Percentiles rank a stretch among this genome's conserved stretches.
These are phyloP conservation scores for Neuroterus valhalla DNA, from an alignment of 1,140 invertebrate species.

Conservation along the genomic window DNA sequence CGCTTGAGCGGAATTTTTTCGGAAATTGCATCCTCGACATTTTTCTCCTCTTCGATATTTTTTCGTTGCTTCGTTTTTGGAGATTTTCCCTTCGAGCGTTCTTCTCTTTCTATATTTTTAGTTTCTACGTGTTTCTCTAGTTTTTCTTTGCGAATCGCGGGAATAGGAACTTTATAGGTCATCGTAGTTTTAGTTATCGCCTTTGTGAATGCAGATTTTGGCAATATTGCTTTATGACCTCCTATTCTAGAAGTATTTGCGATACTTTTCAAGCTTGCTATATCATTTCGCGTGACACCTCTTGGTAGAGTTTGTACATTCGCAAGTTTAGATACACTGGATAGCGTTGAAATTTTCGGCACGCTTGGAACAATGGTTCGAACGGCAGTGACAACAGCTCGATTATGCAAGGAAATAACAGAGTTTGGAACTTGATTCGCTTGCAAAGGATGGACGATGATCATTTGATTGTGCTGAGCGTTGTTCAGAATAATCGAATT, in stretches of 20 bases:
- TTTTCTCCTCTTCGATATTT: conserved; percentile 45
- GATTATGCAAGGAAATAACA: conserved; percentile 66
- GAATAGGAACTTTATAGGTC: conserved; percentile 83
- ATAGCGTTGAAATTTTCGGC: conserved; percentile 53
- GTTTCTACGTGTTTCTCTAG: conserved; percentile 65
- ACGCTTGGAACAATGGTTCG: conserved; percentile 61
- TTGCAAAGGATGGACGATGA: conserved; percentile 69
- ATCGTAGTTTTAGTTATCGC: conserved; percentile 79
- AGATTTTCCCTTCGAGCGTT: background rate
- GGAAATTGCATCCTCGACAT: background rate
- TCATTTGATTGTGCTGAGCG: conserved; percentile 70
- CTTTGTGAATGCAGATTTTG: conserved; percentile 70
- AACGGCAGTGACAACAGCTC: conserved; percentile 64
- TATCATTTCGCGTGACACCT: background rate
- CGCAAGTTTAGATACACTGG: background rate
- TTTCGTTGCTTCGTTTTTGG: conserved; percentile 52
- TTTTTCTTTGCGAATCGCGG: conserved; percentile 76
- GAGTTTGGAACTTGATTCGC: conserved; percentile 64
- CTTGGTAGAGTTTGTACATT: conserved; percentile 7
- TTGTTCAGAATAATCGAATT: conserved; percentile 70
- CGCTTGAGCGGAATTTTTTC: conserved; percentile 51
- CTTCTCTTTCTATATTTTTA: conserved; percentile 67
- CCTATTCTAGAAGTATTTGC: conserved; percentile 15
- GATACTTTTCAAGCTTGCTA: background rate
- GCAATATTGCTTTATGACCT: conserved; percentile 55